Evolutionary conservation across 2,888 invertebrate genomes (phyloP).

Genomic region (Osmoderma eremita): DNA sequence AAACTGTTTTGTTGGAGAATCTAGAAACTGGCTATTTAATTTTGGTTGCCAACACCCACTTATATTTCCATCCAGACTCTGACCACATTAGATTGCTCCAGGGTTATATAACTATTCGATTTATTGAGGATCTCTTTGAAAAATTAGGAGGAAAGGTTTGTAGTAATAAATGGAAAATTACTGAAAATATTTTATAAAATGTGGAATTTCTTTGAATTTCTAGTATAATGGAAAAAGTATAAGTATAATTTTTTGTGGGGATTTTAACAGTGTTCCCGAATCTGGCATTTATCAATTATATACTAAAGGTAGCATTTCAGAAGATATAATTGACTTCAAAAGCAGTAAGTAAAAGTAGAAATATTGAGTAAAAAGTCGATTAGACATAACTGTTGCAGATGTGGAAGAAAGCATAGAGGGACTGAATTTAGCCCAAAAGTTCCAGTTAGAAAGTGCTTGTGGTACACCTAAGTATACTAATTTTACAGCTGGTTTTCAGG

Average conservation of each 20-base stretch:
- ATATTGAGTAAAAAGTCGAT: slow-evolving; percentile 16
- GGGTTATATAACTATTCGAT: slow-evolving; percentile 77
- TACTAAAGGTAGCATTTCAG: slow-evolving; percentile 73
- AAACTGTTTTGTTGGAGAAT: slow-evolving; percentile 70
- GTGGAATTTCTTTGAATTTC: slow-evolving; percentile 39
- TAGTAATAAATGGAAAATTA: slow-evolving; percentile 44
- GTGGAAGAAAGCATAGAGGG: slow-evolving; percentile 71
- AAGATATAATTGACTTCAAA: slow-evolving; percentile 77
- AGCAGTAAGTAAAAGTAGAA: slow-evolving; percentile 71
- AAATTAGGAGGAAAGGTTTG: slow-evolving; percentile 60
- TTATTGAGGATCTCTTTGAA: slow-evolving; percentile 71
- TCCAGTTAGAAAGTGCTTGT: slow-evolving; percentile 79
- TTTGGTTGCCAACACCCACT: slow-evolving; percentile 85
- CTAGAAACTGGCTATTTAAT: slow-evolving; percentile 70
- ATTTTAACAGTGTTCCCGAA: slow-evolving; percentile 90
- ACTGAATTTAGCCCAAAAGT: slow-evolving; percentile 73
- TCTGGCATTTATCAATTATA: slow-evolving; percentile 84
- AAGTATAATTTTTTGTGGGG: slow-evolving; percentile 85
- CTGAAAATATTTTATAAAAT: not conserved
- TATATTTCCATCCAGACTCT: slow-evolving; percentile 93
- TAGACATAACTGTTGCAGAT: slow-evolving; percentile 67
- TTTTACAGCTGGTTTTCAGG: slow-evolving; percentile 82
- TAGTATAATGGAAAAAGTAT: slow-evolving; percentile 65
- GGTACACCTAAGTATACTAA: slow-evolving; percentile 87
- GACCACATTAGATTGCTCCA: slow-evolving; percentile 91